These are phyloP conservation scores for Tenodera sinensis DNA, from an alignment of 2,888 invertebrate species.

Conservation along the genomic window DNA sequence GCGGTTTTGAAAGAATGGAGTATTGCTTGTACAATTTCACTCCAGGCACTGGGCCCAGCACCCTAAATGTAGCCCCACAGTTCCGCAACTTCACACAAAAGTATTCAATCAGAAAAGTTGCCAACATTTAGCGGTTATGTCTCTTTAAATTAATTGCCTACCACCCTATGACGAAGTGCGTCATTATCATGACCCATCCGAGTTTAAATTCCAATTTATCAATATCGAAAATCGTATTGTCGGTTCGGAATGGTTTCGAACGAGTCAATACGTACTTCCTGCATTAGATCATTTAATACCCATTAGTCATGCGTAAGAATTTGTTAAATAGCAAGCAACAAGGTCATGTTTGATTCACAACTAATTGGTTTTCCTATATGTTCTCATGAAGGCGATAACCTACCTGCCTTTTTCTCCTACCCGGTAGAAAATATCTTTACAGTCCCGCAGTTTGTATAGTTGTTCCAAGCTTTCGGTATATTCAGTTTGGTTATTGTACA, in stretches of 20 bases:
- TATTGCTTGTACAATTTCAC: background rate
- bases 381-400: too few species aligned
- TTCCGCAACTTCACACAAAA: background rate
- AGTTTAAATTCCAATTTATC: constrained; percentile 1
- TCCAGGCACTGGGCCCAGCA: background rate
- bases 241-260: background rate
- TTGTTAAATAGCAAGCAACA: too few species aligned
- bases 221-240: background rate
- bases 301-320: too few species aligned
- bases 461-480: too few species aligned
- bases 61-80: background rate
- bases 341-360: too few species aligned
- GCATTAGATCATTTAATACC: too few species aligned
- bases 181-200: background rate
- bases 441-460: too few species aligned
- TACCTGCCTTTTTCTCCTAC: too few species aligned
- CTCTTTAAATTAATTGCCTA: background rate
- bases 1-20: too few species aligned
- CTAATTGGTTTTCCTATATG: too few species aligned
- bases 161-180: background rate
- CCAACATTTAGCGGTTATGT: background rate
- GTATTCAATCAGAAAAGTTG: background rate
- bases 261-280: background rate
- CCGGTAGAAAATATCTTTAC: too few species aligned
- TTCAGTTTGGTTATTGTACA: too few species aligned